These are phyloP conservation scores for Phocoena phocoena DNA, from an alignment of 2,113 vertebrate genomes.

Conservation along the genomic window DNA sequence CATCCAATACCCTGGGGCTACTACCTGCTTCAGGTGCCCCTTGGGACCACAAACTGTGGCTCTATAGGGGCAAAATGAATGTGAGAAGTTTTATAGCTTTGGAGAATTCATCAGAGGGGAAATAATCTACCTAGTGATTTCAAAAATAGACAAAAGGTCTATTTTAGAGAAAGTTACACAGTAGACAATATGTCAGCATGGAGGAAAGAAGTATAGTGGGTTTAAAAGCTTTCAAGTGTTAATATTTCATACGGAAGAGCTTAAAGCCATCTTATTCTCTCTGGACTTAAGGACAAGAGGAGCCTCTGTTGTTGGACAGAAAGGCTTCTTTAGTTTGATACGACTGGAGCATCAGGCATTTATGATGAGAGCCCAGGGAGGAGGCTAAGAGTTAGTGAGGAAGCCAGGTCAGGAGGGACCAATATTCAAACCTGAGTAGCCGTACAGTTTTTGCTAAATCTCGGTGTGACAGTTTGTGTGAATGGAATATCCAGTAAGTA, in stretches of 20 bases:
- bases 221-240: neutral
- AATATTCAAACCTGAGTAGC: neutral
- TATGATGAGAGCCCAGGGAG: neutral
- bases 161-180: neutral
- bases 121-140: neutral
- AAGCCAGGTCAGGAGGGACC: neutral
- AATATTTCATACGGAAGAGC: neutral
- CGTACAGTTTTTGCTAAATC: neutral
- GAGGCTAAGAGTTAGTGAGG: neutral
- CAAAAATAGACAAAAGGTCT: neutral
- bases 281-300: neutral
- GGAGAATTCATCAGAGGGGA: neutral
- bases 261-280: neutral
- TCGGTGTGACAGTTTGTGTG: neutral
- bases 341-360: neutral
- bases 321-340: neutral
- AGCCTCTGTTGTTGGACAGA: neutral
- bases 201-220: neutral
- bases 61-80: neutral
- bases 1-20: constrained; percentile 90
- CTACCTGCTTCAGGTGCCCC: constrained; percentile 93
- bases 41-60: constrained; percentile 89
- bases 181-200: neutral
- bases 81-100: neutral
- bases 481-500: neutral